These are phyloP conservation scores for Podiceps cristatus DNA, from an alignment of 2,113 vertebrate species.

Conservation along the genomic window DNA sequence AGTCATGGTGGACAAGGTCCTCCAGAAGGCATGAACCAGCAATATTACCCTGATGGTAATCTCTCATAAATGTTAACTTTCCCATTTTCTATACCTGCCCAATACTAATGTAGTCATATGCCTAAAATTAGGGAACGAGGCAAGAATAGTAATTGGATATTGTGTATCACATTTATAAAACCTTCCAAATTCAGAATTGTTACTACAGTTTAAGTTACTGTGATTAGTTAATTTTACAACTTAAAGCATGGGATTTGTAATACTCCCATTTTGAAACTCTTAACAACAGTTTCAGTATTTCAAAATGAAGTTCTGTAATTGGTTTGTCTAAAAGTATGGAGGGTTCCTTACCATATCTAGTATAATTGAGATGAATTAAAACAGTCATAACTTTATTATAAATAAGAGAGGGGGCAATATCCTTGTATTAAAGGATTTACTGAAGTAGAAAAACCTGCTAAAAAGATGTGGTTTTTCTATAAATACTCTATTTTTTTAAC, in stretches of 20 bases:
- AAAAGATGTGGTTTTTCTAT: background rate
- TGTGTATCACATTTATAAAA: conserved; percentile 25
- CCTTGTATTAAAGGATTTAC: conserved; percentile 4
- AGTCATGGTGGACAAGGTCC: conserved; percentile 98
- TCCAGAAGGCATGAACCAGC: conserved; percentile 97
- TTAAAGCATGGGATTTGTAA: background rate
- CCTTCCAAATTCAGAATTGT: conserved; percentile 43
- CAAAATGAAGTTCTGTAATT: conserved; percentile 11
- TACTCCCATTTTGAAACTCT: conserved; percentile 18
- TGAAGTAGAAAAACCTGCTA: background rate
- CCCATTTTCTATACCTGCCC: conserved; percentile 74
- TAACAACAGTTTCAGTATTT: conserved; percentile 2
- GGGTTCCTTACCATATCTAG: background rate
- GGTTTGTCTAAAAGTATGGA: conserved; percentile 26
- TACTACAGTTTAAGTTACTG: conserved; percentile 14
- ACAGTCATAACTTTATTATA: background rate
- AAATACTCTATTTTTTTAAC: background rate
- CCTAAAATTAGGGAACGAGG: conserved; percentile 20
- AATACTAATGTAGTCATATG: conserved; percentile 56
- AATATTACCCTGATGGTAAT: conserved; percentile 89
- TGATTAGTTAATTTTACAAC: conserved; percentile 15
- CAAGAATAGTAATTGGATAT: conserved; percentile 40
- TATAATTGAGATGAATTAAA: conserved; percentile 38
- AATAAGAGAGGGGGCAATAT: conserved; percentile 1
- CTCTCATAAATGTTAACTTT: conserved; percentile 79